Evolutionary conservation across 2,797 vertebrate genomes (phyloP).

Genomic region (Phrynocephalus guinanensis): DNA sequence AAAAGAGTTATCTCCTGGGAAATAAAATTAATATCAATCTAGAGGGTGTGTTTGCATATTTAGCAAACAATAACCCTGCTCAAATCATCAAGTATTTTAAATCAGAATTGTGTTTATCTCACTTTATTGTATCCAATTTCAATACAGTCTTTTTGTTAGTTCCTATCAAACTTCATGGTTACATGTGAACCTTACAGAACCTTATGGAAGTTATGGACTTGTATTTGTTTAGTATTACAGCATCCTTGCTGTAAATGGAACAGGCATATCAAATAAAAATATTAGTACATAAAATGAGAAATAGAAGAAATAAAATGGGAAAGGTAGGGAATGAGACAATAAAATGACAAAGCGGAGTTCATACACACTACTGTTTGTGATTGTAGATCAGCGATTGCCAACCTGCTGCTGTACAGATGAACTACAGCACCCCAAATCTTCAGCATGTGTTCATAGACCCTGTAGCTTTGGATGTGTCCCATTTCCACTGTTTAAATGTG

Average conservation of each 20-base stretch:
- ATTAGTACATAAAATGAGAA: conserved; percentile 8
- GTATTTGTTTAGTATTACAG: conserved; percentile 6
- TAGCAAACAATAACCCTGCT: conserved; percentile 15
- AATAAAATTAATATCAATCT: conserved; percentile 43
- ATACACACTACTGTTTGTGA: not conserved
- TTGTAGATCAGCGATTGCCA: not conserved
- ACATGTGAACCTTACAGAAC: not conserved
- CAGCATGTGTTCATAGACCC: not conserved
- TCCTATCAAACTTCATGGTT: not conserved
- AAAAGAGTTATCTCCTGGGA: conserved; percentile 21
- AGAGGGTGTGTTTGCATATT: conserved; percentile 28
- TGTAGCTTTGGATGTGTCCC: not conserved
- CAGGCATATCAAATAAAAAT: conserved; percentile 16
- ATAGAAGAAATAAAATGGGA: too few species aligned
- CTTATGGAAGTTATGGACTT: not conserved
- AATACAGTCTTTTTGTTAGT: conserved; percentile 15
- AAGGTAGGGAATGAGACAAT: not conserved
- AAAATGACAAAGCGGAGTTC: not conserved
- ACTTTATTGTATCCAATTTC: conserved; percentile 17
- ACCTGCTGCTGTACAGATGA: not conserved
- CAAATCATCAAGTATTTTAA: conserved; percentile 24
- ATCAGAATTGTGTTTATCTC: conserved; percentile 18
- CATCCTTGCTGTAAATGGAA: conserved; percentile 17
- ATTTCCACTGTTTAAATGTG: not conserved
- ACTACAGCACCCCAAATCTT: not conserved